A percentile compares a stretch with the other conserved stretches of the same genome.
phyloP scores from a whole-genome alignment of 1,140 invertebrate genomes.

The Limonius californicus region DNA sequence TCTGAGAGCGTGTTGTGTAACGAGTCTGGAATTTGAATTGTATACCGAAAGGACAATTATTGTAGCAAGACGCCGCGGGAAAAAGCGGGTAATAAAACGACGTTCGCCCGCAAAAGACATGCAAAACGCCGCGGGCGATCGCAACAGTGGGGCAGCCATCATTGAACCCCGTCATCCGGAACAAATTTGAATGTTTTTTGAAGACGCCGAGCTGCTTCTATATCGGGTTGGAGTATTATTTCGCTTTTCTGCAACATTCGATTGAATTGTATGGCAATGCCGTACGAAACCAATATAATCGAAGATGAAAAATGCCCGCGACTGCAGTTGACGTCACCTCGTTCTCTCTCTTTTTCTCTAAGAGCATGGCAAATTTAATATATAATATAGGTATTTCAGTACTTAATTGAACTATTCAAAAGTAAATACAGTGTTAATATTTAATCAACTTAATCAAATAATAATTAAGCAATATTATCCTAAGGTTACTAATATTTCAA shows the following conservation, averaged over 20 bases:
- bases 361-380: no score
- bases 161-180: conserved; percentile 25
- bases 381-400: no score
- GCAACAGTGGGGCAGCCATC: conserved; percentile 29
- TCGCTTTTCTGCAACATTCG: conserved; percentile 11
- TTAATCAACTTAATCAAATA: no score
- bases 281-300: conserved; percentile 11
- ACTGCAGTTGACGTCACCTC: conserved; percentile 1
- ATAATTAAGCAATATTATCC: no score
- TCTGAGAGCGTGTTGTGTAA: no score
- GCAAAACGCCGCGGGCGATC: conserved; percentile 30
- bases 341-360: no score
- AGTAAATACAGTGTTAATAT: no score
- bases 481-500: no score
- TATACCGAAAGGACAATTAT: conserved; percentile 17
- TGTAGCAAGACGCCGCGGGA: conserved; percentile 15
- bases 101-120: conserved; percentile 29
- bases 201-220: conserved; percentile 20
- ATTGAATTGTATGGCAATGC: conserved; percentile 7
- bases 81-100: conserved; percentile 17
- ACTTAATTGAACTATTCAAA: no score
- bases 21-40: no score
- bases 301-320: conserved; percentile 5
- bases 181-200: conserved; percentile 33
- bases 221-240: conserved; percentile 16